These are phyloP conservation scores for Serranus cabrilla DNA, from an alignment of 2,797 vertebrate species.

Conservation along the genomic window DNA sequence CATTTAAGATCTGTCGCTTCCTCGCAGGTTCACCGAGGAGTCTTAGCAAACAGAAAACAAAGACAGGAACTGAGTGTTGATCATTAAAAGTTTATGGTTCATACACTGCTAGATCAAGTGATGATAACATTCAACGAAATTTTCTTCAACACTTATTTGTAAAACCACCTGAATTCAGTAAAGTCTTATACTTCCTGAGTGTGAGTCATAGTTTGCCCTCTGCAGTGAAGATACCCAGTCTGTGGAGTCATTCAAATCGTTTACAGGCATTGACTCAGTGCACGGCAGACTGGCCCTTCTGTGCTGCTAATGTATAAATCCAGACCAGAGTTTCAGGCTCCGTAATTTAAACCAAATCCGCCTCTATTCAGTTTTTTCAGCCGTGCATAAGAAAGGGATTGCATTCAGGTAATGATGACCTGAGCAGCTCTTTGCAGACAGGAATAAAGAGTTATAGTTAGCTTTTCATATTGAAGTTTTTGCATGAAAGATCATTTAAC, in stretches of 20 bases:
- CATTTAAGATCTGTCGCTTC: constrained; percentile 20
- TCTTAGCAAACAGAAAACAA: constrained; percentile 19
- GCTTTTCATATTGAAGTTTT: constrained; percentile 7
- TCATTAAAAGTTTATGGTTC: constrained; percentile 66
- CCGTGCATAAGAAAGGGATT: not conserved
- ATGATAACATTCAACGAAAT: constrained; percentile 28
- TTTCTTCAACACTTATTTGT: constrained; percentile 30
- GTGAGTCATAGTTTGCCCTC: constrained; percentile 48
- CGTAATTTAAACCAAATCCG: constrained; percentile 9
- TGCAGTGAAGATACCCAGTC: constrained; percentile 48
- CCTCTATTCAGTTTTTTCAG: constrained; percentile 18
- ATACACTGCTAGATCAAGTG: constrained; percentile 21
- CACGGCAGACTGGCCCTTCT: constrained; percentile 21
- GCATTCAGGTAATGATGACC: constrained; percentile 26
- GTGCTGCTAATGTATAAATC: constrained; percentile 54
- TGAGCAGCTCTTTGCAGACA: constrained; percentile 8
- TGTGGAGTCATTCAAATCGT: constrained; percentile 60
- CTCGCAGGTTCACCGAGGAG: constrained; percentile 29
- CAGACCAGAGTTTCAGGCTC: constrained; percentile 24
- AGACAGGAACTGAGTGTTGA: constrained; percentile 3
- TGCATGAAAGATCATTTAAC: constrained; percentile 1
- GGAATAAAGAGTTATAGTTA: not conserved
- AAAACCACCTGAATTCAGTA: constrained; percentile 43
- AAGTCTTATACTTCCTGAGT: constrained; percentile 35
- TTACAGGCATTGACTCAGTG: constrained; percentile 51